These are phyloP conservation scores for Archocentrus centrarchus DNA, from an alignment of 2,113 vertebrate genomes.

Conservation along the genomic window DNA sequence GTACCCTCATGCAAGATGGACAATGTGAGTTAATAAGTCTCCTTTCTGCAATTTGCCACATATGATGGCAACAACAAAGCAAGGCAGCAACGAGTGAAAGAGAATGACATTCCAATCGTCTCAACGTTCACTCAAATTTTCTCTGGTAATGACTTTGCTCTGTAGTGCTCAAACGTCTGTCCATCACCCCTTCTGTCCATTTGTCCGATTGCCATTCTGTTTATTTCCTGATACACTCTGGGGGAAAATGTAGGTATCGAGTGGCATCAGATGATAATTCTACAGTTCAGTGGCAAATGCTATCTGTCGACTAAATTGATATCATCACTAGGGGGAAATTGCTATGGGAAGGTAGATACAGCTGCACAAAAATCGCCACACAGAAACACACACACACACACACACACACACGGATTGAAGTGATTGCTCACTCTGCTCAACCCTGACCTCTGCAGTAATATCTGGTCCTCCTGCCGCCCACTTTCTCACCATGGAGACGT, in stretches of 20 bases:
- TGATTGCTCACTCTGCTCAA: constrained; percentile 69
- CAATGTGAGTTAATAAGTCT: no score
- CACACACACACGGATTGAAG: constrained; percentile 39
- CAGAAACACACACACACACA: constrained; percentile 26
- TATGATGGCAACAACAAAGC: background rate
- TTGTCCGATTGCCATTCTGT: constrained; percentile 12
- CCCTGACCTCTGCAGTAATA: constrained; percentile 75
- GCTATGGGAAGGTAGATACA: constrained; percentile 59
- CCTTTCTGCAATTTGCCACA: background rate
- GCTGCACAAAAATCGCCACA: constrained; percentile 26
- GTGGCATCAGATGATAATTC: constrained; percentile 64
- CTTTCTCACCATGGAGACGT: constrained; percentile 68
- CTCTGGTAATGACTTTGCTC: background rate
- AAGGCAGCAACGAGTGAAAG: background rate
- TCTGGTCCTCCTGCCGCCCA: constrained; percentile 60
- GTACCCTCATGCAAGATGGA: background rate
- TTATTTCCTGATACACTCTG: constrained; percentile 40
- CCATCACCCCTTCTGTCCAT: background rate
- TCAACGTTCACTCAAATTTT: background rate
- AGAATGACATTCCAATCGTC: background rate
- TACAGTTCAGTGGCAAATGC: constrained; percentile 58
- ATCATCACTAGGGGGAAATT: constrained; percentile 71
- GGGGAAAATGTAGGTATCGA: constrained; percentile 43
- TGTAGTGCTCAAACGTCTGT: background rate
- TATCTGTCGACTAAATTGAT: constrained; percentile 69